Evolutionary conservation across 2,888 invertebrate genomes (phyloP), one percentile per base, ranked within the genome.

Genomic region (Rhyacophila evoluta): DNA sequence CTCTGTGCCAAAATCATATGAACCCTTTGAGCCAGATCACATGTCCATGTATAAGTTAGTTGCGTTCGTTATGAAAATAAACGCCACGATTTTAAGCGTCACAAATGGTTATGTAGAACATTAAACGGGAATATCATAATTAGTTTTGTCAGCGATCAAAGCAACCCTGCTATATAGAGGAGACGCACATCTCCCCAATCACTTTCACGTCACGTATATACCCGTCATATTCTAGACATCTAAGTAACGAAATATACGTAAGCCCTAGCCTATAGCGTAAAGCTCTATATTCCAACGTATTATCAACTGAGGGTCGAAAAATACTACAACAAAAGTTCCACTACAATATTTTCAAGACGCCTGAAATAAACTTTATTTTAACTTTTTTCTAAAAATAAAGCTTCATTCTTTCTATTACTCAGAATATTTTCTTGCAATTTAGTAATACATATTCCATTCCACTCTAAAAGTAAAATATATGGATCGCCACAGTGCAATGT

Each of bases 61-160:
- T 55, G 55, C 8, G 25, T 55, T 55, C 55, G 55, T 55, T 19
- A 55, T 25, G 15, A 55, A 55, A 55, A 55, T 55, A 55, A 25
- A 55, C 55, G 55, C 19, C 19, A 55, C 19, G 55, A 55, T 55
- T 55, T 55, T 55, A 55, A 55, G 55, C 55, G 55, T 55, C 67
- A 68, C 75, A 69, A 68, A 33, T 55, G 55, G 55, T 15, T 55
- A 3, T 71, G 36, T 38, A 36, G 71, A 29, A 72, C 72, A 55
- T 72, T 29, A 72, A 41, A 70, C 77, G 25, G 71, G 77, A 71
- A 77, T 67, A 72, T 77, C 77, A 72, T 77, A 77, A 77, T 77
- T 77, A 77, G 77, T 77, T 77, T 77, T 73, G 77, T 77, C 77
- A 77, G 72, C 77, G 72, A 67, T 77, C 72, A 77, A 72, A 77